Base-by-base conservation (phyloP, 2,888 invertebrate species). In the Parthenolecanium corni region DNA sequence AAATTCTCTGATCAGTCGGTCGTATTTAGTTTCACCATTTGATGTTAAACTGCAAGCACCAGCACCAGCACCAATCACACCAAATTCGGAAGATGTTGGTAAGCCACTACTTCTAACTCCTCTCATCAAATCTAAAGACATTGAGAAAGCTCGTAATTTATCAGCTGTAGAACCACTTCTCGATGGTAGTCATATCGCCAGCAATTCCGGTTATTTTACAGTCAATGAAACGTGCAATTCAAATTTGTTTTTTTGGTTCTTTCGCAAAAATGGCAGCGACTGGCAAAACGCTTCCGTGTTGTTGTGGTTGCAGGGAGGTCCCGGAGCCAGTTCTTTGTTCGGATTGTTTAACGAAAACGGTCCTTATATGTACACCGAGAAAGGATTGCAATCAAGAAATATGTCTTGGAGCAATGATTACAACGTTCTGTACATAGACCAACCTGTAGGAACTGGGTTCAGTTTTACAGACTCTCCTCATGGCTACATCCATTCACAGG, bases 391-490 rank as follows among this genome's bases (percentile, higher is more conserved):
- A 12, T 25, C 84, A 53, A 75, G 77, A 44, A 80, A 85, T 68
- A 85, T 84, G 68, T 81, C 85, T 9, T 94, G 94, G 94, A 84
- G 82, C 62, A 74, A 79, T 42, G 81, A 81, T 14, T 88, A 89
- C 72, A 83, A 85, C 68, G 74, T 94, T 44, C 79, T 94, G 62
- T 95, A 88, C 72, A 86, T 95, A 63, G 94, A 95, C 72, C 94
- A 91, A 73, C 94, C 94, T 0, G 93, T 89, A 0, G 90, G 91
- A 1, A 86, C 90, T 2, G 94, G 94, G 0, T 95, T 86, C 72
- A 93, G 93, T 74, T 93, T 90, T 70, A 51, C 51, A 6, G 91
- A 93, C 0, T 80, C 83, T 1, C n/a, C n/a, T n/a, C 20, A 24
- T 18, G 92, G 93, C 0, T 93, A 86, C 73, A 86, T 86, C 12